A percentile compares a stretch with the other conserved stretches of the same genome.
Evolutionary conservation across 2,797 vertebrate genomes (phyloP).

Genomic region (Lutjanus argentimaculatus): DNA sequence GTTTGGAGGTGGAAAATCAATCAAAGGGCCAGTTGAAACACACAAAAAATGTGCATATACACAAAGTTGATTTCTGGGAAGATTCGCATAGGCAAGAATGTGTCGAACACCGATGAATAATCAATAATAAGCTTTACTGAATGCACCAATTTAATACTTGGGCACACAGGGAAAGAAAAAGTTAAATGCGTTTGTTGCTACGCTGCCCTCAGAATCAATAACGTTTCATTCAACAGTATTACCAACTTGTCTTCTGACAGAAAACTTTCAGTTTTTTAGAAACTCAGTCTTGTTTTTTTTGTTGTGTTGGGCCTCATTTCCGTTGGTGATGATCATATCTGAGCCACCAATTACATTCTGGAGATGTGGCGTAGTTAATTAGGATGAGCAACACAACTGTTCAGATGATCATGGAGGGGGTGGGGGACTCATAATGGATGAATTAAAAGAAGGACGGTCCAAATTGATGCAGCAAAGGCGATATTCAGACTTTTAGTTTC

Average conservation of each 20-base stretch:
- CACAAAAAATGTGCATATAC: neutral
- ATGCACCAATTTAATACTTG: conserved; percentile 3
- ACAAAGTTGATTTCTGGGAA: neutral
- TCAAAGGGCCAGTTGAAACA: conserved; percentile 24
- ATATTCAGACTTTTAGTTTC: neutral
- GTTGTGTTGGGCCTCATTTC: neutral
- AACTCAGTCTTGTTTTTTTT: neutral
- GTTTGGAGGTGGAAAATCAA: conserved; percentile 58
- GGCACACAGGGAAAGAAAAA: neutral
- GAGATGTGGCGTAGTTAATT: neutral
- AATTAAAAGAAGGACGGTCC: neutral
- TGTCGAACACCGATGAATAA: neutral
- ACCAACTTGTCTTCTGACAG: no score
- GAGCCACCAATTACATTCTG: neutral
- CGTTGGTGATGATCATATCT: neutral
- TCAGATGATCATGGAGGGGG: neutral
- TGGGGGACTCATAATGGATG: neutral
- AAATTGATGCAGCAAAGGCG: neutral
- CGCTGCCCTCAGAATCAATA: neutral
- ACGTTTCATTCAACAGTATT: neutral
- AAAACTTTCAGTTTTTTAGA: neutral
- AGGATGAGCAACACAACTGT: neutral
- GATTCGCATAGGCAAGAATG: neutral
- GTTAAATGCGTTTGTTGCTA: neutral
- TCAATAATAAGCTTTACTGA: neutral